phyloP scores from a whole-genome alignment of 1,140 invertebrate genomes.

The Ceratosolen solmsi region DNA sequence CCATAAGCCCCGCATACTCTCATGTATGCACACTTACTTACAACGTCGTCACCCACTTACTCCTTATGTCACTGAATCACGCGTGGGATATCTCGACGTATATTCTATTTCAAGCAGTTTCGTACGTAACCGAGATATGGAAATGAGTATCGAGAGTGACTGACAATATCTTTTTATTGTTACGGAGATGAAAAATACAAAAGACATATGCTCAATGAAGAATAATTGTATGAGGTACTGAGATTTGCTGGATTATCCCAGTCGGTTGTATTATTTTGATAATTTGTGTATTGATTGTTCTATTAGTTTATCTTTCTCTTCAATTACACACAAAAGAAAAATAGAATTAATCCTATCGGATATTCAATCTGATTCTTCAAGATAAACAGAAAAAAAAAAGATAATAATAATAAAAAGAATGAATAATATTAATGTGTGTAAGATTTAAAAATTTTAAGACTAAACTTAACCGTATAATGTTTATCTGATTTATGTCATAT shows the following conservation, averaged over 20 bases:
- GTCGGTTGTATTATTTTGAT: background rate
- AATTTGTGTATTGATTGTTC: no score
- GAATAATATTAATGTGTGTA: no score
- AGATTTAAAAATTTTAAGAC: no score
- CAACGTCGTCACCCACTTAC: background rate
- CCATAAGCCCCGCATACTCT: background rate
- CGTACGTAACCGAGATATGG: background rate
- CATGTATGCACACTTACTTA: background rate
- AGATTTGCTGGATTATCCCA: background rate
- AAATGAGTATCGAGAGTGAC: background rate
- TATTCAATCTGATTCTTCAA: no score
- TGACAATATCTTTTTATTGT: background rate
- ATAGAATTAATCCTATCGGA: no score
- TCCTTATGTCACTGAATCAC: background rate
- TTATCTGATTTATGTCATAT: no score
- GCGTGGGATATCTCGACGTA: background rate
- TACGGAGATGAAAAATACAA: background rate
- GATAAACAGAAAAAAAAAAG: no score
- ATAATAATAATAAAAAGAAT: no score
- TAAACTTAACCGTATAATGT: no score
- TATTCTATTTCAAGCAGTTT: background rate
- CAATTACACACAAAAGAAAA: no score
- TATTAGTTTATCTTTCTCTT: no score
- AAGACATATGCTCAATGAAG: background rate
- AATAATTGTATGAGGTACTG: background rate